Percentiles rank a stretch among this genome's conserved stretches.
Evolutionary conservation across 1,140 invertebrate species (phyloP).

Genomic region (Bombus sylvicola): DNA sequence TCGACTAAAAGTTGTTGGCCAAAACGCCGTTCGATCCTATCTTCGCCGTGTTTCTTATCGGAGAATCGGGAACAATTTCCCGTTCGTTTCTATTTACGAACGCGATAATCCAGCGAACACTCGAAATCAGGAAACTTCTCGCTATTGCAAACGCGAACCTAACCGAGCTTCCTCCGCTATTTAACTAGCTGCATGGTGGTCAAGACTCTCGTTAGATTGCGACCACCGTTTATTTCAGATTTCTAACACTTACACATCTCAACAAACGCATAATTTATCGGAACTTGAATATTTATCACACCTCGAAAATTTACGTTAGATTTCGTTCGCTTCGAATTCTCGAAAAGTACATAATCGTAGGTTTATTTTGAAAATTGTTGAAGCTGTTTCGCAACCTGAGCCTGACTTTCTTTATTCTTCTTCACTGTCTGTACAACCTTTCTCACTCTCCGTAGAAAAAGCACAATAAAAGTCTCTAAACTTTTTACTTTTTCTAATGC

Average conservation of each 20-base stretch:
- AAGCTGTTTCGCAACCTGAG: neutral
- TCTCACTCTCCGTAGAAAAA: neutral
- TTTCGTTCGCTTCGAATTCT: neutral
- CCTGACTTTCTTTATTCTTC: no score
- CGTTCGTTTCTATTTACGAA: constrained; percentile 47
- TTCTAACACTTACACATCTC: no score
- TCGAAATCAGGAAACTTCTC: constrained; percentile 38
- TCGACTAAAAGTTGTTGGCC: neutral
- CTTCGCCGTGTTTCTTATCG: constrained; percentile 27
- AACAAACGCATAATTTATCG: no score
- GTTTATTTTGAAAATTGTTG: neutral
- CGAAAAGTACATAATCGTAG: neutral
- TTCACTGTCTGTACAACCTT: no score
- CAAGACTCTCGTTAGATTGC: constrained; percentile 40
- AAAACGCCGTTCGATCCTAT: constrained; percentile 35
- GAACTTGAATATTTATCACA: neutral
- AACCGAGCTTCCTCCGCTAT: constrained; percentile 29
- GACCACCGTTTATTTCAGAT: constrained; percentile 32
- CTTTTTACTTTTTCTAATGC: neutral
- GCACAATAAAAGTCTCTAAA: neutral
- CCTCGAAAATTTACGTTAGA: neutral
- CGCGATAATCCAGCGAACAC: constrained; percentile 44
- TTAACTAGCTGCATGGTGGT: constrained; percentile 33
- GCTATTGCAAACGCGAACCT: constrained; percentile 19
- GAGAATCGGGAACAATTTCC: constrained; percentile 26